Evolutionary conservation across 2,113 vertebrate species (phyloP).

Genomic region (Crocuta crocuta): DNA sequence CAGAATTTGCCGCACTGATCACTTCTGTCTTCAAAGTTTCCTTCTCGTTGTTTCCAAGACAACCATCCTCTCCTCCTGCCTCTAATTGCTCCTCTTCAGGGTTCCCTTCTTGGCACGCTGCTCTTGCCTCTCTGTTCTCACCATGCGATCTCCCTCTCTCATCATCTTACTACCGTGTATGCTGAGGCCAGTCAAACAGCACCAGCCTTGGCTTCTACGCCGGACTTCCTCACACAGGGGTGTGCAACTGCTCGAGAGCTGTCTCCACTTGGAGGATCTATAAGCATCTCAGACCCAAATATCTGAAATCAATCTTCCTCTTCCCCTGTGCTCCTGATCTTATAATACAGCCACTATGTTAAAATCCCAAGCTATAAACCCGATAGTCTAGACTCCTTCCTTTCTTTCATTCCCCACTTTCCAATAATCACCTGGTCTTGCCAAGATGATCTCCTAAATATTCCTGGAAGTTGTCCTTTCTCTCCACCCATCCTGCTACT

Average conservation of each 20-base stretch:
- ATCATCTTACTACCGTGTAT: neutral
- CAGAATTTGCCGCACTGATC: neutral
- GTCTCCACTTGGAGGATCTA: neutral
- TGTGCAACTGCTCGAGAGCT: no score
- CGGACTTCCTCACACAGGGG: neutral
- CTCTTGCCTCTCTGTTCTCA: neutral
- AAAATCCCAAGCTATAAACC: neutral
- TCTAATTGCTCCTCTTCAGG: neutral
- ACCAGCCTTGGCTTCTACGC: neutral
- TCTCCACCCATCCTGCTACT: neutral
- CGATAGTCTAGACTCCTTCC: neutral
- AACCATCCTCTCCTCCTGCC: neutral
- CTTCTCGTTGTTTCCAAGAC: constrained; percentile 1
- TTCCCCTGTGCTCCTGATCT: neutral
- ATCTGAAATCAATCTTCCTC: neutral
- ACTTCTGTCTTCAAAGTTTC: neutral
- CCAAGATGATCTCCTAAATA: neutral
- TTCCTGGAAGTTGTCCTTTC: neutral
- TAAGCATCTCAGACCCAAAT: neutral
- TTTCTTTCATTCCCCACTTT: neutral
- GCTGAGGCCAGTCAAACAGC: neutral
- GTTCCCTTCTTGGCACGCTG: neutral
- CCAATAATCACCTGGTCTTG: neutral
- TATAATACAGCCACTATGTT: neutral
- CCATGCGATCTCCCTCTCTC: neutral